phyloP scores from a whole-genome alignment of 2,888 invertebrate genomes.

The Himalopsyche tibetana region DNA sequence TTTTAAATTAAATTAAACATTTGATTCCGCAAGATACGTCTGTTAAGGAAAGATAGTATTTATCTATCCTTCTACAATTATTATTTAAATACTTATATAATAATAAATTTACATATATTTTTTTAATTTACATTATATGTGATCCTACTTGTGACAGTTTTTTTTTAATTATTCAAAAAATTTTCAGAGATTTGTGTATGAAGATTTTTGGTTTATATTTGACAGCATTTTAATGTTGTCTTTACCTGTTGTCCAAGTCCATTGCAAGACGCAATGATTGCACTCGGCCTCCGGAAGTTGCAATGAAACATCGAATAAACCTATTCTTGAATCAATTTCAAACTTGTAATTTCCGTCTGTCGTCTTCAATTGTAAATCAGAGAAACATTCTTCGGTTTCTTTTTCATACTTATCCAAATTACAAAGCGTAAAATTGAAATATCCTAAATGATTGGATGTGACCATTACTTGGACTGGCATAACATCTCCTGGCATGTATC shows the following conservation, averaged over 20 bases:
- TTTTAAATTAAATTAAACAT: too few relatives aligned
- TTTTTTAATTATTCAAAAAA: too few relatives aligned
- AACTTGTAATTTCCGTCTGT: slow-evolving; percentile 67
- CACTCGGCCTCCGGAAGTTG: slow-evolving; percentile 74
- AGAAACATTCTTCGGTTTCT: slow-evolving; percentile 77
- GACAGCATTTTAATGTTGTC: neutral
- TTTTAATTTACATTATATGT: too few relatives aligned
- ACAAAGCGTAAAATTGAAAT: slow-evolving; percentile 75
- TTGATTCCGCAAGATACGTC: too few relatives aligned
- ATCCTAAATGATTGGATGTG: slow-evolving; percentile 74
- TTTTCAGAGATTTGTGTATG: too few relatives aligned
- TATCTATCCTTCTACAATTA: too few relatives aligned
- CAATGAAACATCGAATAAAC: slow-evolving; percentile 68
- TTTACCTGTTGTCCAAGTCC: slow-evolving; percentile 76
- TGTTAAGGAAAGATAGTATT: too few relatives aligned
- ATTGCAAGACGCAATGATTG: slow-evolving; percentile 76
- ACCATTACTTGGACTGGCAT: slow-evolving; percentile 70
- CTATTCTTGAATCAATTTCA: slow-evolving; percentile 61
- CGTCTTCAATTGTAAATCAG: slow-evolving; percentile 69
- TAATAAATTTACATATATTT: too few relatives aligned
- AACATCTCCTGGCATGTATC: slow-evolving; percentile 68
- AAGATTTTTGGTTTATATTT: too few relatives aligned
- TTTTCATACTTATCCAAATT: slow-evolving; percentile 70
- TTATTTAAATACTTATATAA: too few relatives aligned
- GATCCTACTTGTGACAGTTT: too few relatives aligned